Percentiles rank a stretch among this genome's conserved stretches.
Evolutionary conservation across 2,797 vertebrate species (phyloP).

Genomic region (Ciconia nigra): DNA sequence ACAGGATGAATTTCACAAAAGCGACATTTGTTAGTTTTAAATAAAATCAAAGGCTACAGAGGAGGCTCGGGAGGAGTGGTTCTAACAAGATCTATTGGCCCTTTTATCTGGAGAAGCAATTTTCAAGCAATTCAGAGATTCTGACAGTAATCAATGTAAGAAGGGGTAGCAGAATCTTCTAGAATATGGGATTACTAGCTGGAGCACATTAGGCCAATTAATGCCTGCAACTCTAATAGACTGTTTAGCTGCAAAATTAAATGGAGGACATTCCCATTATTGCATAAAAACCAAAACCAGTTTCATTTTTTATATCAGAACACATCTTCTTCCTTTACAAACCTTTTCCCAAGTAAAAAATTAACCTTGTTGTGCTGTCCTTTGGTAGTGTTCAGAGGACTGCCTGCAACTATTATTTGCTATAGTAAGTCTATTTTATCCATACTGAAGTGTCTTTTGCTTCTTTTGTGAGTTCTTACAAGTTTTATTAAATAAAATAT

Average conservation of each 20-base stretch:
- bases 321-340: not conserved
- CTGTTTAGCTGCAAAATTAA: not conserved
- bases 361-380: not conserved
- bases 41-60: not conserved
- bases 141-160: not conserved
- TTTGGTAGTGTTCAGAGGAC: not conserved
- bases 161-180: not conserved
- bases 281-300: not conserved
- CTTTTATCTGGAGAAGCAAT: not conserved
- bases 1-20: not conserved
- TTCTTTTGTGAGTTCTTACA: not conserved
- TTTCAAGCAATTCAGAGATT: not conserved
- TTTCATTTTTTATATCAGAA: not conserved
- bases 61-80: not conserved
- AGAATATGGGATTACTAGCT: not conserved
- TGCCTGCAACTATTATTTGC: not conserved
- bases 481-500: slow-evolving; percentile 27
- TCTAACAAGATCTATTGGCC: not conserved
- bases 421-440: not conserved
- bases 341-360: not conserved
- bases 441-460: not conserved
- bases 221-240: not conserved
- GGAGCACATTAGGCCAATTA: not conserved
- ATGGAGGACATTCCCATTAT: not conserved
- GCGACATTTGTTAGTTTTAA: not conserved